Conservation (phyloP, 2,888 invertebrate genomes). For the Agrilus mali region DNA sequence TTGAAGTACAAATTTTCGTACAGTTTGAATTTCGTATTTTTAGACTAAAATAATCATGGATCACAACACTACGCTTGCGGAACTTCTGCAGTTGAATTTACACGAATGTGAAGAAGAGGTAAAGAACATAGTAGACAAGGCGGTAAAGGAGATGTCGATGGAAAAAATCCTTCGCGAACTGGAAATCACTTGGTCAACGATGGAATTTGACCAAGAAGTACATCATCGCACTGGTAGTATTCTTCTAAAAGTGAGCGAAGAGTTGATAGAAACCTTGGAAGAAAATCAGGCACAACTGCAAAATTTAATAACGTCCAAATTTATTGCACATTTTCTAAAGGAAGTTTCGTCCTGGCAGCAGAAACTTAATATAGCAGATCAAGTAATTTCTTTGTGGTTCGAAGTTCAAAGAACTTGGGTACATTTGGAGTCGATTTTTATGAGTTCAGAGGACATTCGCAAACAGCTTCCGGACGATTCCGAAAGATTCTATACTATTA, state of each 20-base stretch:
- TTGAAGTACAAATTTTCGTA: too few relatives aligned
- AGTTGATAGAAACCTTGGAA: slow-evolving; percentile 91
- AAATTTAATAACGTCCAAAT: slow-evolving; percentile 93
- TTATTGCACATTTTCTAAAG: slow-evolving; percentile 87
- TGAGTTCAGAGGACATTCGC: slow-evolving; percentile 94
- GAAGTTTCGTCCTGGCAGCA: slow-evolving; percentile 93
- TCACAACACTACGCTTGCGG: slow-evolving; percentile 80
- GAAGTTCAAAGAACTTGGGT: slow-evolving; percentile 97
- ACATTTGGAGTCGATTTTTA: slow-evolving; percentile 93
- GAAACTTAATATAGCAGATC: slow-evolving; percentile 84
- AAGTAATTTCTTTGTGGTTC: slow-evolving; percentile 85
- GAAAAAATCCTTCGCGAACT: slow-evolving; percentile 87
- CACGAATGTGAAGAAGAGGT: slow-evolving; percentile 97
- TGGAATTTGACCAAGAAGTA: slow-evolving; percentile 86
- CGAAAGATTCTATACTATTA: slow-evolving; percentile 81
- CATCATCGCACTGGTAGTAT: slow-evolving; percentile 81
- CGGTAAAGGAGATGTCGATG: slow-evolving; percentile 98
- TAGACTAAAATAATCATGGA: slow-evolving; percentile 93
- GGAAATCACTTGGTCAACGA: slow-evolving; percentile 80
- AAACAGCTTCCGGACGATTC: slow-evolving; percentile 91
- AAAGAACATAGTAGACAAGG: slow-evolving; percentile 94
- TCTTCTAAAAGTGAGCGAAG: slow-evolving; percentile 81
- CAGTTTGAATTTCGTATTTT: slow-evolving; percentile 13
- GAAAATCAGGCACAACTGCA: slow-evolving; percentile 96
- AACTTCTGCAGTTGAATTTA: slow-evolving; percentile 78